Conservation (phyloP, 2,797 vertebrate genomes). For the Lophura swinhoii region DNA sequence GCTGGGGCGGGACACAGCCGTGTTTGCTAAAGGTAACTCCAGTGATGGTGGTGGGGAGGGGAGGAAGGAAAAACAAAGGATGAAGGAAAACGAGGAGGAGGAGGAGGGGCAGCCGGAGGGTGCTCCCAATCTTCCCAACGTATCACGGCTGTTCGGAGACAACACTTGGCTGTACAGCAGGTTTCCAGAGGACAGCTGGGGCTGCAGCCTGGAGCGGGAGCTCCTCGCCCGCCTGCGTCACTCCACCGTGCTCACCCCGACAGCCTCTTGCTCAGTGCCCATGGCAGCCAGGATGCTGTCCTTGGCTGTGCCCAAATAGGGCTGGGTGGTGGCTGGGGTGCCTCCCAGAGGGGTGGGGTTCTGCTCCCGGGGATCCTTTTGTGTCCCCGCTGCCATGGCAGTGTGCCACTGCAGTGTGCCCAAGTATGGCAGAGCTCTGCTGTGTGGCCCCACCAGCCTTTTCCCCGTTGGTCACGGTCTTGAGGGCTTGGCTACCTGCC, state of each 20-base stretch:
- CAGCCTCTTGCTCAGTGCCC: conserved; percentile 32
- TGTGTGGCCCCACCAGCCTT: background rate
- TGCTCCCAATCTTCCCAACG: background rate
- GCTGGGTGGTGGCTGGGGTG: background rate
- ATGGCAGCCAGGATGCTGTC: background rate
- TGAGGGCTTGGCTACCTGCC: rapidly evolving
- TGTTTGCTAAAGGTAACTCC: conserved; percentile 73
- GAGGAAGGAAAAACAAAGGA: background rate
- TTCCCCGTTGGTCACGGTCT: background rate
- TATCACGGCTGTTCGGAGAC: background rate
- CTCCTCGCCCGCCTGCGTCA: background rate
- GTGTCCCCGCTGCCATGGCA: background rate
- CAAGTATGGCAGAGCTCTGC: background rate
- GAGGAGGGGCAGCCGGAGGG: background rate
- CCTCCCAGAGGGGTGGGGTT: rapidly evolving
- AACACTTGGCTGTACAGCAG: conserved; percentile 15
- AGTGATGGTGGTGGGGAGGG: background rate
- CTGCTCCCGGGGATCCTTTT: background rate
- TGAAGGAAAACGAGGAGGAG: background rate
- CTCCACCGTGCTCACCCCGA: background rate
- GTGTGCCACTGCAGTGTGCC: rapidly evolving
- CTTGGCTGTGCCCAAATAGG: background rate
- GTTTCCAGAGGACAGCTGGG: background rate
- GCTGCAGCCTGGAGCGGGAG: background rate
- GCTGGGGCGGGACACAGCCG: background rate